These are phyloP conservation scores for Callocephalon fimbriatum DNA, from an alignment of 2,113 vertebrate genomes.

Conservation along the genomic window DNA sequence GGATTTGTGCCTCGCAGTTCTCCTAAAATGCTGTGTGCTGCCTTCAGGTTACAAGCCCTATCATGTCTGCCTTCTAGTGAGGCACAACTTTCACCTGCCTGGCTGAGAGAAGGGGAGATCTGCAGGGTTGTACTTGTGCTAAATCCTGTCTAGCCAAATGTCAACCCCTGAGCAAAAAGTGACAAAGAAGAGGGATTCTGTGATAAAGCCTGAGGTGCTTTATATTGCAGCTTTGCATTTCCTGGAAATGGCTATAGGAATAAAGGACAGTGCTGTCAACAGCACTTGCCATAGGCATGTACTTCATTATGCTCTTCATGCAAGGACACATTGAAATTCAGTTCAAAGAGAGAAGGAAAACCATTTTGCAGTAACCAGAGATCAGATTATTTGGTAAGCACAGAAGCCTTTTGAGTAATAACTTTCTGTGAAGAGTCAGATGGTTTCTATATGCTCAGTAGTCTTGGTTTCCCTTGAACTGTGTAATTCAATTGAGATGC, in stretches of 20 bases:
- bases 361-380: constrained; percentile 13
- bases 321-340: constrained; percentile 24
- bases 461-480: not conserved
- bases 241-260: constrained; percentile 6
- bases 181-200: not conserved
- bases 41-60: not conserved
- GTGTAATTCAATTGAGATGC: not conserved
- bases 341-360: constrained; percentile 46
- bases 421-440: not conserved
- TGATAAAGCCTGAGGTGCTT: not conserved
- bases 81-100: not conserved
- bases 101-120: not conserved
- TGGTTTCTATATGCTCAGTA: not conserved
- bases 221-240: not conserved
- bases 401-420: constrained; percentile 26
- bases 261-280: constrained; percentile 1
- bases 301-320: not conserved
- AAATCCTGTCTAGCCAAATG: not conserved
- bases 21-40: not conserved
- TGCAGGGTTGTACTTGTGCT: not conserved
- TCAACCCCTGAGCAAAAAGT: not conserved
- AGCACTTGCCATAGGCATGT: not conserved
- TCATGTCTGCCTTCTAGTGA: not conserved
- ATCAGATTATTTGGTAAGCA: constrained; percentile 34
- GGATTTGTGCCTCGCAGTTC: not conserved